phyloP scores from a whole-genome alignment of 2,888 invertebrate genomes.

The Molorchus minor region DNA sequence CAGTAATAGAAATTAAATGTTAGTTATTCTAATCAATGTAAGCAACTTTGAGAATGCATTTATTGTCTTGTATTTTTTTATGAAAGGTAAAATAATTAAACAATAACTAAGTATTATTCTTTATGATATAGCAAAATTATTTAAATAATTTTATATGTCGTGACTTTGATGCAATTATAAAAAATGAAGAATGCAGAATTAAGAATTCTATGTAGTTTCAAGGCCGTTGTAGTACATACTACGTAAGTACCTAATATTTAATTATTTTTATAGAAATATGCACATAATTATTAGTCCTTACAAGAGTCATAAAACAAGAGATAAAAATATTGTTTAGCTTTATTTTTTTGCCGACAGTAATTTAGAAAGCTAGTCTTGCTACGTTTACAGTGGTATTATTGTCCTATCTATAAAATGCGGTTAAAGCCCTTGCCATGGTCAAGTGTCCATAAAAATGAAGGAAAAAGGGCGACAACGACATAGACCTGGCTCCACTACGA shows the following conservation, averaged over 20 bases:
- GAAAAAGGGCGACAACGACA: not conserved
- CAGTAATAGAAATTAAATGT: too few relatives aligned
- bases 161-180: not conserved
- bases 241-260: not conserved
- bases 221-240: not conserved
- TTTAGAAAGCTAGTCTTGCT: too few relatives aligned
- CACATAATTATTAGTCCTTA: too few relatives aligned
- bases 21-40: too few relatives aligned
- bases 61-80: too few relatives aligned
- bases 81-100: not conserved
- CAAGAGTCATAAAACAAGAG: too few relatives aligned
- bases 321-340: too few relatives aligned
- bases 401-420: slow-evolving; percentile 7
- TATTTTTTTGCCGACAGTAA: too few relatives aligned
- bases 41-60: too few relatives aligned
- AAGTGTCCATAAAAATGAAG: not conserved
- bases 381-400: not conserved
- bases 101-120: too few relatives aligned
- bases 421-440: not conserved
- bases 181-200: not conserved
- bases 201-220: not conserved
- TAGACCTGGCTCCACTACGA: slow-evolving; percentile 10
- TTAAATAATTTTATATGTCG: not conserved
- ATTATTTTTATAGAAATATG: not conserved
- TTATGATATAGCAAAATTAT: too few relatives aligned